phyloP scores from a whole-genome alignment of 2,888 invertebrate species.

The Hyalella azteca region DNA sequence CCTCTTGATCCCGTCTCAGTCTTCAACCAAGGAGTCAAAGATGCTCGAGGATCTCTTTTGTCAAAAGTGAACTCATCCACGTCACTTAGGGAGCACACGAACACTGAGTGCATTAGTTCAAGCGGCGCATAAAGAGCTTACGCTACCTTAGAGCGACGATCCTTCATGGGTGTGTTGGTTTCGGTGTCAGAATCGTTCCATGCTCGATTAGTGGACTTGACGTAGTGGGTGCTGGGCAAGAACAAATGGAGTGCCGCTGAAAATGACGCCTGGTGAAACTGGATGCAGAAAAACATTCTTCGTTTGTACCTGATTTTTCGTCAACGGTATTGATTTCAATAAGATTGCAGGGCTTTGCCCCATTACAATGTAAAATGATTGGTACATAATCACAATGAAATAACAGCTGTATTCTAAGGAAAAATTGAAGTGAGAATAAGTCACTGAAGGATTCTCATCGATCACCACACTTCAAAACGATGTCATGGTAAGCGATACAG shows the following conservation, averaged over 20 bases:
- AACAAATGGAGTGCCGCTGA: background rate
- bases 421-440: too few species aligned
- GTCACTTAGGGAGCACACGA: constrained; percentile 19
- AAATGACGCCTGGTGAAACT: background rate
- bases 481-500: background rate
- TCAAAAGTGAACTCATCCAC: constrained; percentile 31
- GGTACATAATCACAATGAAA: too few species aligned
- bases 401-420: too few species aligned
- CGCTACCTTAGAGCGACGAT: constrained; percentile 29
- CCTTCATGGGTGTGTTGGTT: constrained; percentile 23
- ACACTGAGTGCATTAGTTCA: constrained; percentile 22
- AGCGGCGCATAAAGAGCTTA: constrained; percentile 21
- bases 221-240: background rate
- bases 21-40: too few species aligned
- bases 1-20: too few species aligned
- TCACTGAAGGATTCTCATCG: too few species aligned
- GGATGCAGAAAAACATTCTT: too few species aligned
- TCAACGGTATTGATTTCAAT: too few species aligned
- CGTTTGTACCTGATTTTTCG: too few species aligned
- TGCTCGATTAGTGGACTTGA: constrained; percentile 19
- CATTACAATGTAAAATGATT: too few species aligned
- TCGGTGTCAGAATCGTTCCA: constrained; percentile 33
- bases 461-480: background rate
- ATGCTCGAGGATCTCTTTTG: too few species aligned
- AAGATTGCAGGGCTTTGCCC: too few species aligned